phyloP scores from a whole-genome alignment of 2,888 invertebrate genomes.

The Chamaedrilus cognettii region DNA sequence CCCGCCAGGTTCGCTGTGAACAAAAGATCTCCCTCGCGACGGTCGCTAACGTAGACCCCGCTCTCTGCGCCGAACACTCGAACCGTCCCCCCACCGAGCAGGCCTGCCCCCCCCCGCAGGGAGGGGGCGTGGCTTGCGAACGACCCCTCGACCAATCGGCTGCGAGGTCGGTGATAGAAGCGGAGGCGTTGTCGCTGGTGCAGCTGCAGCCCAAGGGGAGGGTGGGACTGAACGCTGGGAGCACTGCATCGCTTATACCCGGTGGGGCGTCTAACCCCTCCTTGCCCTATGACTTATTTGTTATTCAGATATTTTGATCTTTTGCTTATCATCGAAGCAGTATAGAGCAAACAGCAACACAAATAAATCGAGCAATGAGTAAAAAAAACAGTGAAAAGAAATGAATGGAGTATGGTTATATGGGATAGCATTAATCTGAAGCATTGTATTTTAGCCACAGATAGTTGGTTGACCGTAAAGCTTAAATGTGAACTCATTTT shows the following conservation, averaged over 20 bases:
- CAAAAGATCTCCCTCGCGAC: slow-evolving; percentile 51
- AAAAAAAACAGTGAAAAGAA: too few relatives aligned
- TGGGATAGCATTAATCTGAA: too few relatives aligned
- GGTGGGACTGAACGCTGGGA: slow-evolving; percentile 13
- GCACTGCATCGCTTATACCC: slow-evolving; percentile 5
- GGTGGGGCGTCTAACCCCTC: too few relatives aligned
- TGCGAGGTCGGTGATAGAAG: slow-evolving; percentile 4
- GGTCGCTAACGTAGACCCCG: slow-evolving; percentile 14
- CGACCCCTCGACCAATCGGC: neutral
- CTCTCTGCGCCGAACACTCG: slow-evolving; percentile 13
- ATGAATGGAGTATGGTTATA: too few relatives aligned
- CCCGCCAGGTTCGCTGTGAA: slow-evolving; percentile 78
- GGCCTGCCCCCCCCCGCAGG: slow-evolving; percentile 20
- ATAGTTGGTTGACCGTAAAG: too few relatives aligned
- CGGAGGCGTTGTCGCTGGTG: slow-evolving; percentile 1
- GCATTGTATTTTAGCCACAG: too few relatives aligned
- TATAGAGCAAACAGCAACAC: too few relatives aligned
- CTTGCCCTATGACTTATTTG: too few relatives aligned
- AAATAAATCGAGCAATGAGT: too few relatives aligned
- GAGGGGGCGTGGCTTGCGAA: slow-evolving; percentile 16
- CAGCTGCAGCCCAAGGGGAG: slow-evolving; percentile 9
- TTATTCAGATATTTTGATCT: too few relatives aligned
- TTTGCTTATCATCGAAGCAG: too few relatives aligned
- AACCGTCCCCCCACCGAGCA: slow-evolving; percentile 12
- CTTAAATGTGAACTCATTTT: too few relatives aligned